These are phyloP conservation scores for Tapirus terrestris DNA, from an alignment of 2,113 vertebrate genomes.

Conservation along the genomic window DNA sequence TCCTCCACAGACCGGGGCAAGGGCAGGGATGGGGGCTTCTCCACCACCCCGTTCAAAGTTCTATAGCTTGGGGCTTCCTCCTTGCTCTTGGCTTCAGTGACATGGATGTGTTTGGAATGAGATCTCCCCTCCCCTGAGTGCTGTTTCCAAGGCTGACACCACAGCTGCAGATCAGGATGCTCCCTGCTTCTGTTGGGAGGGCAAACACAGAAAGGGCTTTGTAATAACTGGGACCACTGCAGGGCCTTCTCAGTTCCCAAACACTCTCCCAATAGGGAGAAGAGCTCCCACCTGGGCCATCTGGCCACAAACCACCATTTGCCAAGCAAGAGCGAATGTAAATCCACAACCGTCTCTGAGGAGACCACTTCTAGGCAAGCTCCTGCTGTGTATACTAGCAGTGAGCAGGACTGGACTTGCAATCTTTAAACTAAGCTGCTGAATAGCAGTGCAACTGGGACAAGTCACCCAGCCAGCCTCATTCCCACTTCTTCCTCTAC, in stretches of 20 bases:
- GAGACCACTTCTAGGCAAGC: not conserved
- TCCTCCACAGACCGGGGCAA: conserved; percentile 89
- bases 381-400: not conserved
- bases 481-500: not conserved
- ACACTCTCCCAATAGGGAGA: not conserved
- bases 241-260: not conserved
- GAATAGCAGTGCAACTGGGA: not conserved
- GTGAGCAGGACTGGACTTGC: not conserved
- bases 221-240: not conserved
- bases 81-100: conserved; percentile 84
- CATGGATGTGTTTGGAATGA: conserved; percentile 83
- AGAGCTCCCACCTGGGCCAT: not conserved
- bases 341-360: not conserved
- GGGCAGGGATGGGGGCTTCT: conserved; percentile 84
- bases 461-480: not conserved
- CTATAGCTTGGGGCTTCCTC: conserved; percentile 86
- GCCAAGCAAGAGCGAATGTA: not conserved
- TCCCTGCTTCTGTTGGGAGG: conserved; percentile 90
- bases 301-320: not conserved
- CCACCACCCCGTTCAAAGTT: conserved; percentile 86
- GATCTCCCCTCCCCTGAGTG: conserved; percentile 86
- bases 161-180: conserved; percentile 95
- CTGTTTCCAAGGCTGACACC: conserved; percentile 95
- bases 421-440: not conserved
- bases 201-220: conserved; percentile 19